These are phyloP conservation scores for Drosophila gaucha DNA, from an alignment of 2,888 invertebrate genomes.

Conservation along the genomic window DNA sequence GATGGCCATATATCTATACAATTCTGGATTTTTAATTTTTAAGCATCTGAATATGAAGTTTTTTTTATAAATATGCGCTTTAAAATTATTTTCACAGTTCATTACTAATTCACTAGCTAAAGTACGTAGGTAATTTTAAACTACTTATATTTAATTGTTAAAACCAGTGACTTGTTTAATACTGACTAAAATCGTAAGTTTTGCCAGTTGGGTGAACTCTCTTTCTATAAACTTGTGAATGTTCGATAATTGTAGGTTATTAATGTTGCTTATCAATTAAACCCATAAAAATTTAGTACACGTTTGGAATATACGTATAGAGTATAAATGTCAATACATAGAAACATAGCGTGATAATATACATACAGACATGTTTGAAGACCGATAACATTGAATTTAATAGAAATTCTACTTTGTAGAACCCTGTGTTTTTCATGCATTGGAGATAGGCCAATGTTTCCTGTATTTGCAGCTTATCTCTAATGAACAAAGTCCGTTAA, in stretches of 20 bases:
- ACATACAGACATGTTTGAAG: neutral
- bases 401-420: conserved; percentile 1
- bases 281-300: conserved; percentile 7
- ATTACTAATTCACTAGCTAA: neutral
- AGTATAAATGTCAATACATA: neutral
- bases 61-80: neutral
- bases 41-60: neutral
- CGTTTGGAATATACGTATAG: neutral
- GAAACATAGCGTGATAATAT: conserved; percentile 8
- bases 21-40: too few relatives aligned
- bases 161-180: neutral
- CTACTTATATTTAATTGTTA: neutral
- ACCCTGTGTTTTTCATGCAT: neutral
- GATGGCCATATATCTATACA: neutral
- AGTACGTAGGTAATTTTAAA: neutral
- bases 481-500: conserved; percentile 13
- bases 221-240: neutral
- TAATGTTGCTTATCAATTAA: conserved; percentile 25
- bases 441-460: conserved; percentile 1
- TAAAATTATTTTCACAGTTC: neutral
- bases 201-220: neutral
- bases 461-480: conserved; percentile 10
- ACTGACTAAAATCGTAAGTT: neutral
- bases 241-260: conserved; percentile 18
- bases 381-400: conserved; percentile 22